Evolutionary conservation across 2,888 invertebrate species (phyloP).

Genomic region (Atherix ibis): DNA sequence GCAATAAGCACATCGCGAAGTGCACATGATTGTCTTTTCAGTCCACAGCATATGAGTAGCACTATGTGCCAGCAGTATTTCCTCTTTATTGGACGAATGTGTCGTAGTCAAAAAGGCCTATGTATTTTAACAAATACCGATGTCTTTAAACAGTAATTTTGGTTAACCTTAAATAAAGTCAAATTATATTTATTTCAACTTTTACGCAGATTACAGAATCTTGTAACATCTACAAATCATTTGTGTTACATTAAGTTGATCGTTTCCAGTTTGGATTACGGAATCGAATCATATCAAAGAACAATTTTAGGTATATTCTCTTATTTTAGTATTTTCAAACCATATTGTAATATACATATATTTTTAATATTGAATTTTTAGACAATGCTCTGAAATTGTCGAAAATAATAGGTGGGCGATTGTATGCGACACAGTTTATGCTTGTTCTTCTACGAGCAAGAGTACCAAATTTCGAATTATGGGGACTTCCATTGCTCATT

Average conservation of each 20-base stretch:
- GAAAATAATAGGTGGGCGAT: slow-evolving; percentile 39
- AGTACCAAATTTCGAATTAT: slow-evolving; percentile 57
- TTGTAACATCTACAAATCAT: slow-evolving; percentile 69
- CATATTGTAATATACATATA: no score
- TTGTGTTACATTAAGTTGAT: slow-evolving; percentile 89
- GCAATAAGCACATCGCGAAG: slow-evolving; percentile 56
- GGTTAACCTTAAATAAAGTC: not conserved
- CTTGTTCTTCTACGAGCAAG: slow-evolving; percentile 65
- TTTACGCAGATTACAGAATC: slow-evolving; percentile 48
- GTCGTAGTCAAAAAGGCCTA: slow-evolving; percentile 51
- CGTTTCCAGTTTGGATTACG: slow-evolving; percentile 81
- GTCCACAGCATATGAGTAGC: slow-evolving; percentile 72
- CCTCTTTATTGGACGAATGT: slow-evolving; percentile 77
- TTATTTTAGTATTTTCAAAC: not conserved
- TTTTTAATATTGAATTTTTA: slow-evolving; percentile 15
- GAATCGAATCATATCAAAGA: slow-evolving; percentile 53
- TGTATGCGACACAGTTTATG: slow-evolving; percentile 86
- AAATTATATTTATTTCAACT: slow-evolving; percentile 3
- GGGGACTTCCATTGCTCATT: slow-evolving; percentile 76
- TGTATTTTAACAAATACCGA: slow-evolving; percentile 56
- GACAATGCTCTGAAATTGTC: slow-evolving; percentile 32
- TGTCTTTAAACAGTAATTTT: slow-evolving; percentile 54
- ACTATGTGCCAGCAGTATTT: slow-evolving; percentile 92
- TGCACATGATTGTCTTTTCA: slow-evolving; percentile 75
- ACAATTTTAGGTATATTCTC: slow-evolving; percentile 35